phyloP scores from a whole-genome alignment of 1,140 invertebrate species.

The Penaeus vannamei region DNA sequence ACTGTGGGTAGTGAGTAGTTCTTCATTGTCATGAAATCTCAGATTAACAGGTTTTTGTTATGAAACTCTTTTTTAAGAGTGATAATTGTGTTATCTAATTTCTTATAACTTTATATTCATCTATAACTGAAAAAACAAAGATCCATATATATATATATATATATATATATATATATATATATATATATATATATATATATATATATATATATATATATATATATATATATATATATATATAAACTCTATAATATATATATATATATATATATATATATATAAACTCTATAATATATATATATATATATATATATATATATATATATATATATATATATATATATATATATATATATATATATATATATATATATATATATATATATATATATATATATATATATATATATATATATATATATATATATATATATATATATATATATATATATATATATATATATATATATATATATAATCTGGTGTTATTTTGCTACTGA shows the following conservation, averaged over 20 bases:
- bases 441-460: slow-evolving; percentile 46
- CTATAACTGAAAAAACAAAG: too few relatives aligned
- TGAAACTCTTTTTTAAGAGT: too few relatives aligned
- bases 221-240: slow-evolving; percentile 40
- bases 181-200: slow-evolving; percentile 20
- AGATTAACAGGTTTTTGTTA: too few relatives aligned
- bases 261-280: too few relatives aligned
- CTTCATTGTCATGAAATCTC: too few relatives aligned
- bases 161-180: neutral
- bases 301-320: slow-evolving; percentile 43
- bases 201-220: slow-evolving; percentile 40
- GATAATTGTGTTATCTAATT: too few relatives aligned
- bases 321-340: slow-evolving; percentile 48
- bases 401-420: slow-evolving; percentile 44
- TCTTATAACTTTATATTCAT: too few relatives aligned
- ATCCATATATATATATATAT: neutral
- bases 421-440: slow-evolving; percentile 47
- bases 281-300: too few relatives aligned
- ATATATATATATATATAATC: slow-evolving; percentile 9
- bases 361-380: slow-evolving; percentile 43
- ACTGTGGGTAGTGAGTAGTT: too few relatives aligned
- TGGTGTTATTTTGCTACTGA: neutral
- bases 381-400: slow-evolving; percentile 48
- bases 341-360: slow-evolving; percentile 44
- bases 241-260: too few relatives aligned